Base-by-base conservation (phyloP, 2,797 vertebrate species). In the Bufotes viridis region DNA sequence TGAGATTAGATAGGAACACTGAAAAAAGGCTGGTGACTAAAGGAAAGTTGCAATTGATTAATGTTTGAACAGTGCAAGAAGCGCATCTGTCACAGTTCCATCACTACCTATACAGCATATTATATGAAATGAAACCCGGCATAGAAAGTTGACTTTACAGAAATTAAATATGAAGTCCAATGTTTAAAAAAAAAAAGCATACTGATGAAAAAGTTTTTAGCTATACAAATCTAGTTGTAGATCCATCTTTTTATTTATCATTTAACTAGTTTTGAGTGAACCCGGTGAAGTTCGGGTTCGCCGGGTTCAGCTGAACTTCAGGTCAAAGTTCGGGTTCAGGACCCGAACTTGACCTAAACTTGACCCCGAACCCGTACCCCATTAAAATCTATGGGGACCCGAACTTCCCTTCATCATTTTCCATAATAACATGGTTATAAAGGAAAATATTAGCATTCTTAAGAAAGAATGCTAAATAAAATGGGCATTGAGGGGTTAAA, bases 21-120 rank as follows among this genome's bases (percentile, higher is more conserved):
- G 72, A 78, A 87, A 49, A 69, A 88, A 88, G 74, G 26, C 81
- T 12, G 75, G n/a, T 42, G 75, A 84, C 70, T 79, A 79, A 22
- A 70, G 82, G 7, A 87, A 70, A 87, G 34, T 51, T 69, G 87
- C 80, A 88, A 79, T 84, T 88, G 87, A 88, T 88, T 84, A 88
- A 84, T 88, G 80, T 84, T 88, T 88, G 87, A 88, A 88, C 87
- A 88, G 87, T 57, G n/a, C 70, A 29, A 79, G 82, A 88, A 79
- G 87, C 81, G n/a, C 14, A 53, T 75, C 63, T 83, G 87, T 80
- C 87, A 79, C 65, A 78, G 22, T 74, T 83, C 42, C 24, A n/a
- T 83, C 55, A n/a, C 42, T 34, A 24, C 70, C 81, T 58, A 78
- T 69, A 65, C 58, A 34, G 51, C 34, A 76, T 67, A 82, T 82